These are phyloP conservation scores for Tragelaphus oryx DNA, from an alignment of 2,797 vertebrate genomes.

Conservation along the genomic window DNA sequence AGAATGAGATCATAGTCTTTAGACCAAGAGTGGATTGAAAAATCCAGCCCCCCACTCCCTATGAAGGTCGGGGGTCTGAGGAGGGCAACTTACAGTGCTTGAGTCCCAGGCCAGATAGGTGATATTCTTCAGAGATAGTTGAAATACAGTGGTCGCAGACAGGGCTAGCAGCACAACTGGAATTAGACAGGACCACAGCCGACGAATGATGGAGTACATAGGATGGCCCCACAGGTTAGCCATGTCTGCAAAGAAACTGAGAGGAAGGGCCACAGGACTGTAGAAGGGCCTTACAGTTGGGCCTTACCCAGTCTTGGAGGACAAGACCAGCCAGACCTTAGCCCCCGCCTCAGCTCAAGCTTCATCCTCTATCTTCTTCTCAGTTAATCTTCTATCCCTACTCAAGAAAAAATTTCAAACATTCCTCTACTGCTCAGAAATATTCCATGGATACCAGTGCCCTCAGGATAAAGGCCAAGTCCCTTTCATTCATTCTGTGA, in stretches of 20 bases:
- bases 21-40: background rate
- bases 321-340: background rate
- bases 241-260: constrained; percentile 87
- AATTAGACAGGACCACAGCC: constrained; percentile 87
- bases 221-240: constrained; percentile 81
- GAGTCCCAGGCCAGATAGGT: constrained; percentile 86
- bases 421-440: background rate
- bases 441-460: background rate
- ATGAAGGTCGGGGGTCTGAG: background rate
- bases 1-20: background rate
- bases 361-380: background rate
- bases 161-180: constrained; percentile 83
- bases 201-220: constrained; percentile 80
- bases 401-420: background rate
- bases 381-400: background rate
- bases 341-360: background rate
- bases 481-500: background rate
- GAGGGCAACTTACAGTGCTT: constrained; percentile 74
- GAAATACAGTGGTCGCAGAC: constrained; percentile 76
- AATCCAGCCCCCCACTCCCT: background rate
- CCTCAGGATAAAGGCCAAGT: background rate
- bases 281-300: background rate
- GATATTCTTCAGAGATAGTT: constrained; percentile 74
- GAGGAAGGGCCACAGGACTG: background rate
- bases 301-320: background rate